Base-by-base conservation (phyloP, 2,797 vertebrate genomes). In the Hippopotamyrus pictus region DNA sequence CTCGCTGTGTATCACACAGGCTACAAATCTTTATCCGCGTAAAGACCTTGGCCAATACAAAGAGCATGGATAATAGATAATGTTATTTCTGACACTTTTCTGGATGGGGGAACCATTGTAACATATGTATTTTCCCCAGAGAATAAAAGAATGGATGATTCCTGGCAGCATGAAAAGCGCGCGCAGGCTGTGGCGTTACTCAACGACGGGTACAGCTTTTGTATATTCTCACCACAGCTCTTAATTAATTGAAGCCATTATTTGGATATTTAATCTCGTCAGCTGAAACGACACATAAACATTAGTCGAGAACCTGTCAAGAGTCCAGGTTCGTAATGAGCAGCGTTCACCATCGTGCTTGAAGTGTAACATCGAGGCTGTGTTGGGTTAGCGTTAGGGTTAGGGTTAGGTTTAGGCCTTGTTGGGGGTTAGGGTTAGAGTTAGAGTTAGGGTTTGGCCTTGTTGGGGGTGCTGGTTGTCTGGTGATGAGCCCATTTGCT, bases 151-250 rank as follows among this genome's bases (percentile, higher is more conserved):
- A 53, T 87, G 82, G 50, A 89, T 90, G n/a, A 89, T 59, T 89
- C 87, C 29, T 5, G 59, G 89, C 87, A 90, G 88, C 57, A 90
- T 87, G 88, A 89, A 46, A 91, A 90, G n/a, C 3, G 9, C 3
- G 2, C 5, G 0, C 17, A n/a, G 79, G 37, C 48, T 48, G 12
- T 46, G 82, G 41, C 1, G 8, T 6, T 50, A 3, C 44, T 85
- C 25, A 57, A 37, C 0, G n/a, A 54, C 12, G 22, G 50, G 14
- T 17, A 53, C 12, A 14, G 22, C 14, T 25, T 54, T 37, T 14
- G 9, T 37, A 86, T 86, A 50, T 57, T 86, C 9, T 54, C 53
- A 14, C 46, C 41, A 29, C 8, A 84, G 46, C 44, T 50, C 46
- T 84, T 84, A 84, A 84, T 86, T 54, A 86, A 86, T 84, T 51